Conservation (phyloP, 2,113 vertebrate genomes). For the Sisor rabdophorus region DNA sequence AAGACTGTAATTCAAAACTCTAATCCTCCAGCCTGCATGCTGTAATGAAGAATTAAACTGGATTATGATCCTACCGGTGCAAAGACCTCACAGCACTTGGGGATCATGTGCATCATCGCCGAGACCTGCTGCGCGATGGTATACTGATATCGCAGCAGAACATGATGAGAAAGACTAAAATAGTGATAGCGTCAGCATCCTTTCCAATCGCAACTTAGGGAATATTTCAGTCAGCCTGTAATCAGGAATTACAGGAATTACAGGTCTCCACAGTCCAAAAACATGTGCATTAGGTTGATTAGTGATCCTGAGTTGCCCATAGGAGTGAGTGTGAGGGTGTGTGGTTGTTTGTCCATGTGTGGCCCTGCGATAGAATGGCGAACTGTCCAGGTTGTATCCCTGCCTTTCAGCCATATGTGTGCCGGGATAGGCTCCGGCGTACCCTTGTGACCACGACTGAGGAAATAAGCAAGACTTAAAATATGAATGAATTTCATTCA, state of each 20-base stretch:
- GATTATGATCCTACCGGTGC: conserved; percentile 28
- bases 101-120: conserved; percentile 14
- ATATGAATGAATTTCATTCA: too few relatives aligned
- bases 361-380: too few relatives aligned
- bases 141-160: conserved; percentile 7
- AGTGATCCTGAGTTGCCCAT: too few relatives aligned
- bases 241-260: background rate
- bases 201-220: conserved; percentile 9
- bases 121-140: conserved; percentile 20
- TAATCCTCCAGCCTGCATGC: background rate
- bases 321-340: too few relatives aligned
- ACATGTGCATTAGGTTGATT: too few relatives aligned
- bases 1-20: conserved; percentile 17
- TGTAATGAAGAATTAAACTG: conserved; percentile 24
- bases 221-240: background rate
- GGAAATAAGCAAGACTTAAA: too few relatives aligned
- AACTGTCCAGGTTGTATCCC: too few relatives aligned
- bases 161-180: conserved; percentile 7
- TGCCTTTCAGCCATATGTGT: too few relatives aligned
- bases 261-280: too few relatives aligned
- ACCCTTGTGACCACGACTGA: too few relatives aligned
- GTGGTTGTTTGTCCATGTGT: too few relatives aligned
- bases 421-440: too few relatives aligned
- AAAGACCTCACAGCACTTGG: conserved; percentile 26
- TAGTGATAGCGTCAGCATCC: background rate